Base-by-base conservation (phyloP, 2,888 invertebrate species). In the Macaria notata region DNA sequence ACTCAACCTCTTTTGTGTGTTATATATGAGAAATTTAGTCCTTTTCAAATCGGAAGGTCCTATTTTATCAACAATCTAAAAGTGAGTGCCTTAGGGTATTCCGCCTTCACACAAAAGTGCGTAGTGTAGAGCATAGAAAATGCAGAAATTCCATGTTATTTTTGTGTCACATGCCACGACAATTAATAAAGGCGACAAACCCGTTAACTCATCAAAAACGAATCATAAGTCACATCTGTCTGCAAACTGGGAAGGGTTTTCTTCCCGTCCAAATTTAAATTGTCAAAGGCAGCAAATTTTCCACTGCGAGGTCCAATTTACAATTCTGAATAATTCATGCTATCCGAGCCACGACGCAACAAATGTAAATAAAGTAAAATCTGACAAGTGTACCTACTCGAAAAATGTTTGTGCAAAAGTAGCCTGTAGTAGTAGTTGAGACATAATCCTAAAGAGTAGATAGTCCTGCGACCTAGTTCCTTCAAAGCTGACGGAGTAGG, bases 311-410 rank as follows among this genome's bases (percentile, higher is more conserved):
- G 67, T 75, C 75, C 71, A 75, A 77, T 76, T 78, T 76, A 75
- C 57, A 62, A 68, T 69, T 65, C 66, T 82, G 78, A 80, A 82
- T 84, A 73, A 84, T 83, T 81, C 76, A 83, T 79, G 71, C 71
- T 64, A 64, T 54, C 64, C 58, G 49, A 57, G 56, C 61, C 19
- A 50, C 47, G 50, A 44, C 38, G 5, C 46, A 49, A 41, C 63
- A 68, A 69, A 75, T 71, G 72, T 72, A 73, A 61, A 64, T 60
- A 61, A 44, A 46, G 43, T 56, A 58, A 62, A 57, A 57, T 46
- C 38, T 39, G 47, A 47, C 42, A 43, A 59, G 60, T 47, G 50
- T 51, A 33, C 31, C 29, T 19, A 46, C 44, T 8, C 31, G 0
- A 41, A 52, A 59, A 56, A 41, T 45, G 31, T 55, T 45, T 30